Conservation (phyloP, 2,888 invertebrate species). For the Trachelus troglodyta region DNA sequence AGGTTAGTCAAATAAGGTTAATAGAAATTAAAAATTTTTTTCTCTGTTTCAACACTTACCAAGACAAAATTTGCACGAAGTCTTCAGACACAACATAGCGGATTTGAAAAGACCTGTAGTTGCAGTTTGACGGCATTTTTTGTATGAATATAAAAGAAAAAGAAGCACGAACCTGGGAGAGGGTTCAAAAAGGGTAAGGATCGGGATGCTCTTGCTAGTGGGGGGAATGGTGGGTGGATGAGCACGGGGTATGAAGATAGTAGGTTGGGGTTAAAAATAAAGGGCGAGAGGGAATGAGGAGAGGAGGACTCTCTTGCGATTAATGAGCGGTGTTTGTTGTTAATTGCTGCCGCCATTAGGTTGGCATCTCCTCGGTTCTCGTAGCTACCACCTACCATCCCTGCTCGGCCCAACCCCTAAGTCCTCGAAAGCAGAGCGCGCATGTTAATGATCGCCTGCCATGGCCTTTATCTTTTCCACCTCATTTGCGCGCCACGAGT, state of each 20-base stretch:
- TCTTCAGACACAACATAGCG: background rate
- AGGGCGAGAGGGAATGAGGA: background rate
- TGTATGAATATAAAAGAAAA: background rate
- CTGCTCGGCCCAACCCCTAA: conserved; percentile 30
- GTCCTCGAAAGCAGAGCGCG: conserved; percentile 57
- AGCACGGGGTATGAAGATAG: background rate
- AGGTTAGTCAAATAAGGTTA: background rate
- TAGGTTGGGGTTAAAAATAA: background rate
- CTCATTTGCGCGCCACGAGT: conserved; percentile 64
- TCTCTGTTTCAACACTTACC: background rate
- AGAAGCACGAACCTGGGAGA: background rate
- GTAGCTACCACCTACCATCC: conserved; percentile 20
- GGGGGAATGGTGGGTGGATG: background rate
- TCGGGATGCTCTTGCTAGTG: background rate
- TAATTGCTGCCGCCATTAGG: conserved; percentile 67
- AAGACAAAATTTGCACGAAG: background rate
- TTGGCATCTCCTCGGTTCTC: conserved; percentile 56
- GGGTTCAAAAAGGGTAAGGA: background rate
- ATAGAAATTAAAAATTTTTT: background rate
- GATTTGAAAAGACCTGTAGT: background rate
- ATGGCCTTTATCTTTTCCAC: conserved; percentile 66
- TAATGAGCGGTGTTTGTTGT: conserved; percentile 67
- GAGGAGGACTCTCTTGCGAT: conserved; percentile 54
- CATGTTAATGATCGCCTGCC: conserved; percentile 65
- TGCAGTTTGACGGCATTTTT: background rate